Conservation (phyloP, 2,113 vertebrate genomes). For the Hylia prasina region DNA sequence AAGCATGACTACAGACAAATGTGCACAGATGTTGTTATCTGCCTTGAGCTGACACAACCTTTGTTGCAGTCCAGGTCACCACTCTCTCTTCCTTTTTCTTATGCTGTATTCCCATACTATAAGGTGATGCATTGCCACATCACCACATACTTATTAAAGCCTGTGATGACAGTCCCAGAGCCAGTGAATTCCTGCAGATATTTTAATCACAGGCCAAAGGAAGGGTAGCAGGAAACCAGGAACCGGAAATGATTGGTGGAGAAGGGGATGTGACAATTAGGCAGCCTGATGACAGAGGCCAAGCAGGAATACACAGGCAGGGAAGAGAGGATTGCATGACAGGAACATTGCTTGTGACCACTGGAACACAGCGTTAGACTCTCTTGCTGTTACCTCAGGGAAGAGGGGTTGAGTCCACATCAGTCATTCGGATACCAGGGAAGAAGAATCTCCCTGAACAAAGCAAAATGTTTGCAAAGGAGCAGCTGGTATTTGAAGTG, state of each 20-base stretch:
- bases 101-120: background rate
- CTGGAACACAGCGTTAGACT: background rate
- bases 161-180: background rate
- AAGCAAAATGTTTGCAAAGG: background rate
- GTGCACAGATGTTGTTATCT: background rate
- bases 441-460: background rate
- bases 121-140: background rate
- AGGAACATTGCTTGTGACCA: background rate
- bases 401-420: background rate
- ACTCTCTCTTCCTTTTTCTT: background rate
- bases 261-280: background rate
- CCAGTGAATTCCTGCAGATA: background rate
- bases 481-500: background rate
- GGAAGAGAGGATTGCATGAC: background rate
- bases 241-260: background rate
- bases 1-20: background rate
- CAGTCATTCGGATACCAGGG: accelerated
- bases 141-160: background rate
- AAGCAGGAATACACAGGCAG: background rate
- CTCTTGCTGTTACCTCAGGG: background rate
- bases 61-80: background rate
- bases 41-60: background rate
- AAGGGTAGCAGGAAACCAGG: background rate
- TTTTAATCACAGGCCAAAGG: background rate
- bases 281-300: background rate